These are phyloP conservation scores for Euzetes globulus DNA, from an alignment of 2,888 invertebrate species.

Conservation along the genomic window DNA sequence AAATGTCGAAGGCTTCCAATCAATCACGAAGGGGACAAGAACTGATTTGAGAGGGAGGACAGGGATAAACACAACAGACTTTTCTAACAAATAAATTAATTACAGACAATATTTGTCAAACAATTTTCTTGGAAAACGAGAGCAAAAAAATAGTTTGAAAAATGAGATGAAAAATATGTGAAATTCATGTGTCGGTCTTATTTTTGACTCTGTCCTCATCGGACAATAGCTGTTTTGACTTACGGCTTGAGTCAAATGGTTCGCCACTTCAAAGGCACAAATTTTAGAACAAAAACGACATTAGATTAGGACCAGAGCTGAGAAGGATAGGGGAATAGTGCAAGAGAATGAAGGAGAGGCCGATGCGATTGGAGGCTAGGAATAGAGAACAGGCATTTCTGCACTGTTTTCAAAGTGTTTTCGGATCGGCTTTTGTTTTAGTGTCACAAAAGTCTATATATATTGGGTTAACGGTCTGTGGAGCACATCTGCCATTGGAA, in stretches of 20 bases:
- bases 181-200: background rate
- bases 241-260: conserved; percentile 6
- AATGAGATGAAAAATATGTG: background rate
- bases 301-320: background rate
- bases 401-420: background rate
- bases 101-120: background rate
- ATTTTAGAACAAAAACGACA: background rate
- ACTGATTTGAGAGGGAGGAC: too few species aligned
- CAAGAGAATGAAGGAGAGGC: background rate
- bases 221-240: background rate
- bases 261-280: background rate
- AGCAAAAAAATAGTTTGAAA: background rate
- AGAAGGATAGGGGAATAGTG: background rate
- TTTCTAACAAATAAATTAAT: too few species aligned
- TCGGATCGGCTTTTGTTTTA: conserved; percentile 24
- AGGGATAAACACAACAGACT: too few species aligned
- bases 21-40: too few species aligned
- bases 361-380: background rate
- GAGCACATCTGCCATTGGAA: conserved; percentile 26
- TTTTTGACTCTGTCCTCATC: background rate
- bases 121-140: background rate
- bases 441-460: background rate
- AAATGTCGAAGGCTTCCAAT: too few species aligned
- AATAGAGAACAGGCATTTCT: background rate
- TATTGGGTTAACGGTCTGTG: conserved; percentile 1